Evolutionary conservation across 2,888 invertebrate genomes (phyloP).

Genomic region (Drosophila falleni): DNA sequence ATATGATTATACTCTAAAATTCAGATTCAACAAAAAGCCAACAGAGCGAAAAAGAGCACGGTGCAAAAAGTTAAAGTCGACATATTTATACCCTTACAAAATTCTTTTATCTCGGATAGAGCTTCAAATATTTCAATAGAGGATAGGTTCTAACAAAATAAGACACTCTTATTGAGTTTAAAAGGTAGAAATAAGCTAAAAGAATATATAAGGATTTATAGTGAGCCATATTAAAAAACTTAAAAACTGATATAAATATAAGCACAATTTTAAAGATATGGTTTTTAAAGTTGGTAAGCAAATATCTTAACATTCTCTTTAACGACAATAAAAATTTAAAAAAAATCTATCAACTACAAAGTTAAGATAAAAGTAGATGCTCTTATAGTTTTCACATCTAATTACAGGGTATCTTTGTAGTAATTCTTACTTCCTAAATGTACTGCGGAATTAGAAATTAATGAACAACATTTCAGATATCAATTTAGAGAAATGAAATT

Average conservation of each 20-base stretch:
- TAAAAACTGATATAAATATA: no score
- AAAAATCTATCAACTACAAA: no score
- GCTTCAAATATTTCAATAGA: no score
- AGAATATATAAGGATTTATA: no score
- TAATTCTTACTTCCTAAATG: not conserved
- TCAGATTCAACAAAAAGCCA: constrained; percentile 1
- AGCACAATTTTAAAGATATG: no score
- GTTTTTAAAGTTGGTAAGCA: no score
- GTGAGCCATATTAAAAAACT: no score
- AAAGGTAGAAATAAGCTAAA: no score
- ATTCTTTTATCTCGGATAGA: not conserved
- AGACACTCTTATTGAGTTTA: no score
- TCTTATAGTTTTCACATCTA: not conserved
- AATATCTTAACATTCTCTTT: no score
- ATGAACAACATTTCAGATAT: not conserved
- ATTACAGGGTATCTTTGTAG: not conserved
- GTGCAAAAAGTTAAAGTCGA: not conserved
- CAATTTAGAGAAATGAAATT: not conserved
- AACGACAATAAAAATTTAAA: no score
- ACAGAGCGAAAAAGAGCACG: not conserved
- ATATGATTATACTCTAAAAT: not conserved
- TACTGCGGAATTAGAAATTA: not conserved
- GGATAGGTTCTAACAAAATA: no score
- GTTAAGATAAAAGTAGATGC: not conserved
- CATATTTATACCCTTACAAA: constrained; percentile 1